Evolutionary conservation across 2,113 vertebrate species (phyloP).

Genomic region (Ictidomys tridecemlineatus): DNA sequence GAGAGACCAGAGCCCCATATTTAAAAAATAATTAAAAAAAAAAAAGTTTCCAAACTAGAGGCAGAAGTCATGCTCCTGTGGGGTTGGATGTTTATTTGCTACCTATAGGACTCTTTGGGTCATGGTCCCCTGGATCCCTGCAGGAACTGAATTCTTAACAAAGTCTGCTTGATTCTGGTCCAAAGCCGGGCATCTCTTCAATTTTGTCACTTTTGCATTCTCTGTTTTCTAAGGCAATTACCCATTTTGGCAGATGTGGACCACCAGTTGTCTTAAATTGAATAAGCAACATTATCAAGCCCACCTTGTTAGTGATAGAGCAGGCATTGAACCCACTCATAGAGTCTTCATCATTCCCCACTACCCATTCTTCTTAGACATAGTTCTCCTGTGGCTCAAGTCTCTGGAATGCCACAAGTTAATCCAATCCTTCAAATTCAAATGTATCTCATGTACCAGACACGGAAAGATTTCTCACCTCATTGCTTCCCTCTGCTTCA

Average conservation of each 20-base stretch:
- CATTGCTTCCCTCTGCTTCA: slow-evolving; percentile 27
- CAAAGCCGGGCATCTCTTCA: neutral
- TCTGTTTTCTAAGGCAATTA: neutral
- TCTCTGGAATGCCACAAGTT: neutral
- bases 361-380: neutral
- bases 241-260: neutral
- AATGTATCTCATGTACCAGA: neutral
- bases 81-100: neutral
- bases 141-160: neutral
- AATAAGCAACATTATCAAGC: neutral
- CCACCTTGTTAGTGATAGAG: neutral
- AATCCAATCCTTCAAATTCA: neutral
- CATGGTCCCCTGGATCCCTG: neutral
- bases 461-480: neutral
- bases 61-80: neutral
- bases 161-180: neutral
- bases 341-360: neutral
- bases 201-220: neutral
- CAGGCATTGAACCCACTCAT: neutral
- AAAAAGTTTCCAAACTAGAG: neutral
- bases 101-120: neutral
- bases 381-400: neutral
- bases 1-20: neutral
- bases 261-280: neutral
- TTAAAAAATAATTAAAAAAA: neutral